phyloP scores from a whole-genome alignment of 2,888 invertebrate genomes.

The Acrocera orbiculus region DNA sequence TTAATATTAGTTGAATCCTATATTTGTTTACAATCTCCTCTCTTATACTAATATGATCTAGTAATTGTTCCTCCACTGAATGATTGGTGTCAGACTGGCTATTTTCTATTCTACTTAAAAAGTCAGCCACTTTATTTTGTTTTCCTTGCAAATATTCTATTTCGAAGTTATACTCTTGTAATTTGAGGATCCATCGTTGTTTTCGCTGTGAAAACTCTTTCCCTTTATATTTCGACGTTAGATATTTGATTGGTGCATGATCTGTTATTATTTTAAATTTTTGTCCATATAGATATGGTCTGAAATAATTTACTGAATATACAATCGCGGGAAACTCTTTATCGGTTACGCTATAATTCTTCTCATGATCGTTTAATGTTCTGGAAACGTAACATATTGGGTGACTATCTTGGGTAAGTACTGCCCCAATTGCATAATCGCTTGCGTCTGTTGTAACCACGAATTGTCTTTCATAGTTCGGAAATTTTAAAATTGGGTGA shows the following conservation, averaged over 20 bases:
- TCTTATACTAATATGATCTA: too few relatives aligned
- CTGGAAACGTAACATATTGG: conserved; percentile 4
- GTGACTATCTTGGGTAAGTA: conserved; percentile 6
- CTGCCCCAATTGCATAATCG: conserved; percentile 8
- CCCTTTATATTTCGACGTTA: conserved; percentile 8
- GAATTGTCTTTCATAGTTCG: conserved; percentile 8
- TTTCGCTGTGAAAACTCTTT: conserved; percentile 7
- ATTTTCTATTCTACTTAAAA: conserved; percentile 10
- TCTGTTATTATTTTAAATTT: too few relatives aligned
- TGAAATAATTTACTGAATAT: conserved; percentile 9
- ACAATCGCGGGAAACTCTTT: conserved; percentile 5
- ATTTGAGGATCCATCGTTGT: conserved; percentile 6
- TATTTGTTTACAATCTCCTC: too few relatives aligned
- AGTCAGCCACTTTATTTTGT: conserved; percentile 11
- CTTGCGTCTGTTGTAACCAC: conserved; percentile 9
- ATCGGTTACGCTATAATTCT: conserved; percentile 1
- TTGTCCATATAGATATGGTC: too few relatives aligned
- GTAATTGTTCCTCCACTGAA: conserved; percentile 7
- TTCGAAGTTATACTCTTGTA: conserved; percentile 10
- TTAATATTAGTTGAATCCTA: too few relatives aligned
- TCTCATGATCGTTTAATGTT: conserved; percentile 1
- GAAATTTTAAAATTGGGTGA: conserved; percentile 10
- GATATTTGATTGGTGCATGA: too few relatives aligned
- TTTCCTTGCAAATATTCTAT: conserved; percentile 10
- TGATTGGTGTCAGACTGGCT: conserved; percentile 5